Conservation (phyloP, 2,113 vertebrate genomes). For the Tyrannus savana region DNA sequence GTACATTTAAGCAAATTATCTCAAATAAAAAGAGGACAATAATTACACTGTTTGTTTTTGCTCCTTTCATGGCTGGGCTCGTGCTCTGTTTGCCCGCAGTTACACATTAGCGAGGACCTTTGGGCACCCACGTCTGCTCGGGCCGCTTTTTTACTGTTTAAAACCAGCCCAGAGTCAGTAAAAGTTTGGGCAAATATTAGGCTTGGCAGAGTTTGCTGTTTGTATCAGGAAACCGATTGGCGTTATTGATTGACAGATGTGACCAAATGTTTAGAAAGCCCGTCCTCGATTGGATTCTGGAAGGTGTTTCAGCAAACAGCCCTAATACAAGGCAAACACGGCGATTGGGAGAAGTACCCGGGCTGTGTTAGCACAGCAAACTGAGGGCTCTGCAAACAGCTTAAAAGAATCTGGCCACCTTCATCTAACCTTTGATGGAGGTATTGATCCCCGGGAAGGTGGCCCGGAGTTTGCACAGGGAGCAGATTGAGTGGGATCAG, state of each 20-base stretch:
- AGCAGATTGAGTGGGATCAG: constrained; percentile 72
- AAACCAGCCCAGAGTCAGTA: constrained; percentile 70
- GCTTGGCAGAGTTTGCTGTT: constrained; percentile 79
- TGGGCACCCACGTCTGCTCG: background rate
- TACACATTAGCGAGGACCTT: constrained; percentile 57
- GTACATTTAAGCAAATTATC: constrained; percentile 63
- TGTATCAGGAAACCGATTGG: constrained; percentile 82
- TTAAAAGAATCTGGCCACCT: constrained; percentile 88
- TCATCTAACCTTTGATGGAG: constrained; percentile 84
- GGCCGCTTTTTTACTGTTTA: constrained; percentile 59
- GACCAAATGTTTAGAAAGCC: constrained; percentile 80
- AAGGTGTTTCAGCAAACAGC: constrained; percentile 87
- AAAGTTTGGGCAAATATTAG: constrained; percentile 85
- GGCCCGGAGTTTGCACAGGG: constrained; percentile 63
- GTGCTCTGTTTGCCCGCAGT: constrained; percentile 39
- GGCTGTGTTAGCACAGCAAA: constrained; percentile 88
- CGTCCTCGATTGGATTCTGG: constrained; percentile 79
- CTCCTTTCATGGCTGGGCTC: constrained; percentile 62
- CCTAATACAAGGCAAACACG: constrained; percentile 89
- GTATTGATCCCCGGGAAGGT: constrained; percentile 83
- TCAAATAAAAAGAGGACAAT: constrained; percentile 48
- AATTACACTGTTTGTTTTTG: constrained; percentile 47
- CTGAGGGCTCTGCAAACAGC: constrained; percentile 86
- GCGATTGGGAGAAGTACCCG: constrained; percentile 83
- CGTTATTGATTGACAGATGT: constrained; percentile 81